Conservation (phyloP, 2,113 vertebrate species). For the Noturus placidus region DNA sequence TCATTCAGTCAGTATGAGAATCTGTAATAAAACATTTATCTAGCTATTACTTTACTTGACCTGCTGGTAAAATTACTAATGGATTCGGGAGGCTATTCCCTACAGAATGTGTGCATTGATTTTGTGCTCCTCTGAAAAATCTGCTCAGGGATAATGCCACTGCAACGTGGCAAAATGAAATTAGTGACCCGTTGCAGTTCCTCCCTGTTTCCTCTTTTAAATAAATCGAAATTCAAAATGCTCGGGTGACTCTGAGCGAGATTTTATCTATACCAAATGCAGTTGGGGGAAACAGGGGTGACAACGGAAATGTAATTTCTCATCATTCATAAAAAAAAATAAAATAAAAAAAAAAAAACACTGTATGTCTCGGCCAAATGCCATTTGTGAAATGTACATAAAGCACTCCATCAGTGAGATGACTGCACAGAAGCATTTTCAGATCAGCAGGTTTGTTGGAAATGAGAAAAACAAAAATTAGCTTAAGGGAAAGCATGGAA, state of each 20-base stretch:
- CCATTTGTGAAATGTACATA: conserved; percentile 63
- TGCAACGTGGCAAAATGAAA: conserved; percentile 76
- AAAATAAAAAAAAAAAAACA: conserved; percentile 12
- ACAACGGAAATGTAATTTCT: conserved; percentile 69
- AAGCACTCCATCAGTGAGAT: conserved; percentile 52
- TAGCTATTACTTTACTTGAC: conserved; percentile 87
- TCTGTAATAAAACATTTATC: conserved; percentile 92
- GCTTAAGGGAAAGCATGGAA: conserved; percentile 41
- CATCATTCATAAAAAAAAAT: conserved; percentile 63
- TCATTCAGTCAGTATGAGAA: conserved; percentile 82
- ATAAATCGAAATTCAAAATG: conserved; percentile 72
- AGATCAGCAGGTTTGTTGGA: conserved; percentile 54
- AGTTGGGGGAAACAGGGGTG: conserved; percentile 46
- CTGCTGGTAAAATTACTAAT: conserved; percentile 85
- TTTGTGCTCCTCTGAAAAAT: conserved; percentile 81
- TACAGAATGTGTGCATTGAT: conserved; percentile 76
- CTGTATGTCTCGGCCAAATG: conserved; percentile 60
- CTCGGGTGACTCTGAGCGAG: conserved; percentile 59
- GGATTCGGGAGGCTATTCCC: conserved; percentile 78
- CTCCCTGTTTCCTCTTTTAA: conserved; percentile 74
- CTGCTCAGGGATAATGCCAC: conserved; percentile 74
- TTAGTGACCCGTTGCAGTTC: conserved; percentile 76
- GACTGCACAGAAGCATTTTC: conserved; percentile 48
- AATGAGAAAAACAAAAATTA: conserved; percentile 45
- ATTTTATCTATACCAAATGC: conserved; percentile 56